These are phyloP conservation scores for Amphiprion percula DNA, from an alignment of 2,113 vertebrate genomes.

Conservation along the genomic window DNA sequence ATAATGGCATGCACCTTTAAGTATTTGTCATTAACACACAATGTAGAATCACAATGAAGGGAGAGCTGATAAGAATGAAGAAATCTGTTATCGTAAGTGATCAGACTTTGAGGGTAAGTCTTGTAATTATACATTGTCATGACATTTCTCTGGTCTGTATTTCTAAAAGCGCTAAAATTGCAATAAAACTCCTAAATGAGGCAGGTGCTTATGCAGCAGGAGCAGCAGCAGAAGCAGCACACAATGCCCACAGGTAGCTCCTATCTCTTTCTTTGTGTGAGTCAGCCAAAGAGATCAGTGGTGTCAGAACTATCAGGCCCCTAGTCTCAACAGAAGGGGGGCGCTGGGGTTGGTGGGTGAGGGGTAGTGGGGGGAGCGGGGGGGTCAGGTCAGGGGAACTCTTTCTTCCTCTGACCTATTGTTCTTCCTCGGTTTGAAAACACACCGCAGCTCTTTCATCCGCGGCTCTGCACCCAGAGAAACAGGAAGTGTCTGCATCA, in stretches of 20 bases:
- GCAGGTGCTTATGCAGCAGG: constrained; percentile 61
- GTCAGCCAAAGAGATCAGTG: constrained; percentile 76
- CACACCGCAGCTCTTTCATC: constrained; percentile 79
- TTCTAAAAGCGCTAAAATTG: constrained; percentile 21
- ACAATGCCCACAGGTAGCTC: constrained; percentile 72
- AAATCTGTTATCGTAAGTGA: too few relatives aligned
- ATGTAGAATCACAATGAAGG: neutral
- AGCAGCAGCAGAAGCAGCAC: constrained; percentile 32
- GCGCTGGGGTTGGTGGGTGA: neutral
- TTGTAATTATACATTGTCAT: neutral
- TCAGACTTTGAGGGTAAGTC: neutral
- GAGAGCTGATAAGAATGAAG: too few relatives aligned
- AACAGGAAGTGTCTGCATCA: constrained; percentile 82
- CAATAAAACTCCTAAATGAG: constrained; percentile 18
- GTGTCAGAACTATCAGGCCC: constrained; percentile 72
- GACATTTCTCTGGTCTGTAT: neutral
- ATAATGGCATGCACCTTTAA: too few relatives aligned
- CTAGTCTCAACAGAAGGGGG: constrained; percentile 62
- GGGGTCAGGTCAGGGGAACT: constrained; percentile 75
- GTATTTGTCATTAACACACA: too few relatives aligned
- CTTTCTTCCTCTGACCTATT: constrained; percentile 84
- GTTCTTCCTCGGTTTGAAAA: constrained; percentile 83
- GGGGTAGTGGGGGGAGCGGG: too few relatives aligned
- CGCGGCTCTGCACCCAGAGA: constrained; percentile 73
- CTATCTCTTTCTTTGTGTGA: constrained; percentile 63